Evolutionary conservation across 2,113 vertebrate genomes (phyloP).

Genomic region (Oenanthe oenanthe): DNA sequence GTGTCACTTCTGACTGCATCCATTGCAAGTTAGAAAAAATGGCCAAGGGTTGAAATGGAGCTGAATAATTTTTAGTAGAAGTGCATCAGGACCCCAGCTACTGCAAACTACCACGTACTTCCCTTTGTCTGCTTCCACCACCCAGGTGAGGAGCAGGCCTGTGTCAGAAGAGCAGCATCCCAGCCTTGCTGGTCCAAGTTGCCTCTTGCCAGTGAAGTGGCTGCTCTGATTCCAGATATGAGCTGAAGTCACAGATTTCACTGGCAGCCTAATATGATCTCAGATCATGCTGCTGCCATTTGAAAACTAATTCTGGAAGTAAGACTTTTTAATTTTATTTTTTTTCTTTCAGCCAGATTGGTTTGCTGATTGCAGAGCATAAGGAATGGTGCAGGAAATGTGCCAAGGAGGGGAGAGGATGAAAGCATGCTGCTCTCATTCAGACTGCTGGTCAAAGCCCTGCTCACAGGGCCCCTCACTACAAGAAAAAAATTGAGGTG

Average conservation of each 20-base stretch:
- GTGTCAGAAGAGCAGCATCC: background rate
- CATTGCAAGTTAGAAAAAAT: background rate
- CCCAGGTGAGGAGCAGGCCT: accelerated
- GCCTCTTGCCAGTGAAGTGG: background rate
- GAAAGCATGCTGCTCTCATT: background rate
- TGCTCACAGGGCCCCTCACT: background rate
- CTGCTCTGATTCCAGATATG: background rate
- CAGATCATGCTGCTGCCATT: background rate
- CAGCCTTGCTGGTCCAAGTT: background rate
- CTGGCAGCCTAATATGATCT: background rate
- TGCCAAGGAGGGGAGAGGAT: background rate
- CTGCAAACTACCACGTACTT: accelerated
- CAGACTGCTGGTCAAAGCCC: background rate
- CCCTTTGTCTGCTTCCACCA: accelerated
- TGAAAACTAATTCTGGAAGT: constrained; percentile 8
- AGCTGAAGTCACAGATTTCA: background rate
- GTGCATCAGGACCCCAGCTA: background rate
- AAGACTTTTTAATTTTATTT: background rate
- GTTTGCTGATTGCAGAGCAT: background rate
- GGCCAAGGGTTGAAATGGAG: background rate
- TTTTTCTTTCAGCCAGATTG: background rate
- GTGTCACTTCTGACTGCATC: background rate
- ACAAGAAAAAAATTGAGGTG: background rate
- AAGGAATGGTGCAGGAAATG: background rate
- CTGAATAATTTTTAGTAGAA: background rate